Evolutionary conservation across 37 sponge, comb jelly and placozoan genomes (phyloP), one percentile per base, ranked within the genome.

Genomic region (Agelas oroides): DNA sequence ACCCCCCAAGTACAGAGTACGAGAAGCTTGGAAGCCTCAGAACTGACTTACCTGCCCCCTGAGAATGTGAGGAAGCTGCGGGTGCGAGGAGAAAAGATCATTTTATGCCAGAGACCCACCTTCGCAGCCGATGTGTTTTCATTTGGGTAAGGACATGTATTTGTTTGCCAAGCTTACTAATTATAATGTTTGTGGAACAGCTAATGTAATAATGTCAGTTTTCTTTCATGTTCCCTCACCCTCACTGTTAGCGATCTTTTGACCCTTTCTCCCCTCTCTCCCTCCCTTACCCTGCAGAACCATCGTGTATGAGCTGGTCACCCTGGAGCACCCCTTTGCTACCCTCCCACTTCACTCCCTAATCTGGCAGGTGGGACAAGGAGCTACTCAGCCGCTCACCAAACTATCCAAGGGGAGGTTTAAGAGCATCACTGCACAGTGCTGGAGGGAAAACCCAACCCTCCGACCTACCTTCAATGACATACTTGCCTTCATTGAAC

Each of bases 271-370:
- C 46, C 46, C 8, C 46, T 8, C 8, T 46, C 46, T 46, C 46
- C 46, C 46, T 46, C 46, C 46, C 46, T 46, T 8, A 3, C 46
- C 46, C 60, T 84, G 19, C 72, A 80, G 86, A 6, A 84, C 81
- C 52, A n/a, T 90, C 19, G 81, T 62, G 18, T 84, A 85, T 57
- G 90, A 85, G 55, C 76, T 90, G 61, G 61, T 74, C 40, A 73
- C 62, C 17, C 69, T 90, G 65, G 57, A 79, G 53, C 55, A 53
- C 0, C 86, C 90, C 5, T 90, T 76, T 76, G 53, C 55, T 2
- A 23, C 27, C 24, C 34, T 46, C 3, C 52, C 84, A 0, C 56
- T 77, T 0, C 41, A 72, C 54, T 38, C 31, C 41, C 41, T 82
- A 27, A 83, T 89, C 27, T 83, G 84, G 84, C 63, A 36, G 34